phyloP scores from a whole-genome alignment of 1,140 invertebrate genomes.

The Asbolus verrucosus region DNA sequence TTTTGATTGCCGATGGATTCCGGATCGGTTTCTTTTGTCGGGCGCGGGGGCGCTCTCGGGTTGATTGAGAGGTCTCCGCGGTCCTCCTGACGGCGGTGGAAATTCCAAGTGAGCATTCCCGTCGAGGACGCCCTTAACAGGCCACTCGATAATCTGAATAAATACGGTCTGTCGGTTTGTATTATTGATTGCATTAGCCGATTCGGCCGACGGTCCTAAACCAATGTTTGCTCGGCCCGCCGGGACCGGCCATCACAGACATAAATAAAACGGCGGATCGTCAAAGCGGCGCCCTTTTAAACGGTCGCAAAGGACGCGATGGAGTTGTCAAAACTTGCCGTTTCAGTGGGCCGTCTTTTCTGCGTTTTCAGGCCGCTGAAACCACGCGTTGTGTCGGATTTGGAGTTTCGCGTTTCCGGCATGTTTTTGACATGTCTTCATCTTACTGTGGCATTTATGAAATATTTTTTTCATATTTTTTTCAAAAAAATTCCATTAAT shows the following conservation, averaged over 20 bases:
- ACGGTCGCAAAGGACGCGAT: too few relatives aligned
- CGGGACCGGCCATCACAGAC: background rate
- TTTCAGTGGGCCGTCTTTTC: too few relatives aligned
- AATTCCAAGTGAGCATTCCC: conserved; percentile 8
- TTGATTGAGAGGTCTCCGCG: background rate
- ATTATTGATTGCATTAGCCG: conserved; percentile 36
- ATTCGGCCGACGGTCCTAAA: conserved; percentile 21
- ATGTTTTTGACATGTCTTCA: too few relatives aligned
- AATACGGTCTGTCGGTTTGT: conserved; percentile 12
- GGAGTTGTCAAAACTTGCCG: too few relatives aligned
- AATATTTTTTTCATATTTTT: too few relatives aligned
- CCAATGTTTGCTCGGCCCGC: conserved; percentile 22
- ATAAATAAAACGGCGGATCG: too few relatives aligned
- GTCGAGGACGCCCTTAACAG: conserved; percentile 9
- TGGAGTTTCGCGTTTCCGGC: too few relatives aligned
- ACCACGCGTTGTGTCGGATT: too few relatives aligned
- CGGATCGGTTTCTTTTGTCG: background rate
- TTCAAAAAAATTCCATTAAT: too few relatives aligned
- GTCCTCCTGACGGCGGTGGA: background rate
- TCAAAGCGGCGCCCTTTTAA: too few relatives aligned
- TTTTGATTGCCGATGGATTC: conserved; percentile 5
- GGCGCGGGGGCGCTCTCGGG: conserved; percentile 2
- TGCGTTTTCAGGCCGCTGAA: too few relatives aligned
- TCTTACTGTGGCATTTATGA: too few relatives aligned
- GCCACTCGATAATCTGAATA: conserved; percentile 21